Conservation (phyloP, 1,140 invertebrate species). For the Sycophila sp. region DNA sequence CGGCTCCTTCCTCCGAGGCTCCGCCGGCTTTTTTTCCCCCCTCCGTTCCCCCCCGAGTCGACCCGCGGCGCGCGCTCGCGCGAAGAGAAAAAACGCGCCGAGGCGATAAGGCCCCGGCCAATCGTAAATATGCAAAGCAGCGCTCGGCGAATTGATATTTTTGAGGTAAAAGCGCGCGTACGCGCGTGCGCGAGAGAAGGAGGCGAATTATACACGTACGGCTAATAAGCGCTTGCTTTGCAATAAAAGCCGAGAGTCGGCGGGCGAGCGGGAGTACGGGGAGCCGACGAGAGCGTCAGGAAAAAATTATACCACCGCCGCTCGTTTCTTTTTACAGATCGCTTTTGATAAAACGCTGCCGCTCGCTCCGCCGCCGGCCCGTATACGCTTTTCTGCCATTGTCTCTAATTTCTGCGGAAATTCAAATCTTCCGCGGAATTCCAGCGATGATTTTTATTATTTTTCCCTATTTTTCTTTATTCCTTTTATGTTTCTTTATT, state of each 20-base stretch:
- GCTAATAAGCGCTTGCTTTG: not conserved
- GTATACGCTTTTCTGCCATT: not conserved
- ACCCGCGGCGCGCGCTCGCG: too few species aligned
- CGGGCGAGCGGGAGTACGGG: not conserved
- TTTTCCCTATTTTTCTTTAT: too few species aligned
- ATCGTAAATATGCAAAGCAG: constrained; percentile 38
- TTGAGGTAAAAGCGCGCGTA: constrained; percentile 14
- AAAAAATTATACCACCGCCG: not conserved
- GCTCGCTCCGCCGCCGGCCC: too few species aligned
- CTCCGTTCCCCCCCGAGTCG: not conserved
- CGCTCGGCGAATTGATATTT: constrained; percentile 32
- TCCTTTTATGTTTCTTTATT: too few species aligned
- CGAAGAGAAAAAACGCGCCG: constrained; percentile 12
- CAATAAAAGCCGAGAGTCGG: not conserved
- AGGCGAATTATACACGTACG: constrained; percentile 8
- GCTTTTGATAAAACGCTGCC: constrained; percentile 31
- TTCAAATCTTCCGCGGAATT: too few species aligned
- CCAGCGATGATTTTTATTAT: too few species aligned
- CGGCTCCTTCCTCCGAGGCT: too few species aligned
- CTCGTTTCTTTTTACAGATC: not conserved
- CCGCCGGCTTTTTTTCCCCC: constrained; percentile 12
- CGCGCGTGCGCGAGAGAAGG: not conserved
- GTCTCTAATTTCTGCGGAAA: too few species aligned
- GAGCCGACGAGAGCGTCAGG: too few species aligned
- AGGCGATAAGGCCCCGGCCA: constrained; percentile 16